These are phyloP conservation scores for Anniella stebbinsi DNA, from an alignment of 2,797 vertebrate species.

Conservation along the genomic window DNA sequence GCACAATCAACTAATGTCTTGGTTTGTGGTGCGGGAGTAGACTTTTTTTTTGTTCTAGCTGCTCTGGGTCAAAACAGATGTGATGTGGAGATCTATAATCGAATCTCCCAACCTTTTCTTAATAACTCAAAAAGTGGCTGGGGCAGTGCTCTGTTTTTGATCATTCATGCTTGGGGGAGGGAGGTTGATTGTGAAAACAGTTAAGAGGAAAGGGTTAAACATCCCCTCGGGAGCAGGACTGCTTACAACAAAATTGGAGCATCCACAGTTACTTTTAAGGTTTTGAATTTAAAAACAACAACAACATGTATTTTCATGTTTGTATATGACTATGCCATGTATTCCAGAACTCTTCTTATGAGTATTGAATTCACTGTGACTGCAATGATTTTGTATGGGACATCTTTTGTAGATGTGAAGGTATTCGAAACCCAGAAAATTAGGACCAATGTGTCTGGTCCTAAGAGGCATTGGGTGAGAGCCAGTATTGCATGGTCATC, in stretches of 20 bases:
- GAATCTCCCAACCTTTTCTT: neutral
- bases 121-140: neutral
- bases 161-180: neutral
- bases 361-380: neutral
- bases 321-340: neutral
- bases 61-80: neutral
- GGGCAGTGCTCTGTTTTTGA: no score
- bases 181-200: neutral
- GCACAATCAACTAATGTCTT: neutral
- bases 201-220: neutral
- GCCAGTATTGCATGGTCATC: slow-evolving; percentile 59
- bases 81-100: neutral
- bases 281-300: neutral
- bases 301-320: neutral
- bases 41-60: neutral
- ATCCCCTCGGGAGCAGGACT: no score
- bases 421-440: slow-evolving; percentile 29
- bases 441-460: slow-evolving; percentile 25
- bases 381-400: neutral
- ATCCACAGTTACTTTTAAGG: neutral
- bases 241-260: neutral
- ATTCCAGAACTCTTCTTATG: neutral
- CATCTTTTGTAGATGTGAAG: slow-evolving; percentile 51
- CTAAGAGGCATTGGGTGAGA: slow-evolving; percentile 63
- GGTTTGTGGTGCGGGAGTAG: neutral